Evolutionary conservation across 1,140 invertebrate species (phyloP).

Genomic region (Drosophila repleta): DNA sequence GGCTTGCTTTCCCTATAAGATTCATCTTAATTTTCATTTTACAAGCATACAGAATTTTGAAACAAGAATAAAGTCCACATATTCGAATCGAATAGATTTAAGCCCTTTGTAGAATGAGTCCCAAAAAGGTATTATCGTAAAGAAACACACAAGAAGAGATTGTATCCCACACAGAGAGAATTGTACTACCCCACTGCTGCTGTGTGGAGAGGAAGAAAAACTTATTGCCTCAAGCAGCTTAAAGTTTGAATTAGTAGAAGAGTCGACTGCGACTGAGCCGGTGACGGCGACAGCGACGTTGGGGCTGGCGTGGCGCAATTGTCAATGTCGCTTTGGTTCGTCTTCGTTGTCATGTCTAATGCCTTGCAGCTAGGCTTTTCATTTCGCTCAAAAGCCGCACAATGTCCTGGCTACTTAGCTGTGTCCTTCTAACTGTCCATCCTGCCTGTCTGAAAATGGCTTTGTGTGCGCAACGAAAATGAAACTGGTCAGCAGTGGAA

Average conservation of each 20-base stretch:
- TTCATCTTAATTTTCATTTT: too few species aligned
- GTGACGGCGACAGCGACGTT: slow-evolving; percentile 3
- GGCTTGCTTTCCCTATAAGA: too few species aligned
- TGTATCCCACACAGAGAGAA: too few species aligned
- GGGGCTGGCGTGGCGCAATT: slow-evolving; percentile 30
- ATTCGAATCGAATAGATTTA: too few species aligned
- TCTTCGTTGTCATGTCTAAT: slow-evolving; percentile 65
- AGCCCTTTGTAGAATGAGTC: too few species aligned
- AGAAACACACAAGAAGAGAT: too few species aligned
- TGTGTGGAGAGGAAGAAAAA: slow-evolving; percentile 12
- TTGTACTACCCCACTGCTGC: not conserved
- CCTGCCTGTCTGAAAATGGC: slow-evolving; percentile 15
- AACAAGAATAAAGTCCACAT: too few species aligned
- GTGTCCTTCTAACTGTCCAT: slow-evolving; percentile 20
- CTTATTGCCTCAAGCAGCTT: slow-evolving; percentile 57
- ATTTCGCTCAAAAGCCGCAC: slow-evolving; percentile 45
- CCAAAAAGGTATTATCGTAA: too few species aligned
- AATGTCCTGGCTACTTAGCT: slow-evolving; percentile 65
- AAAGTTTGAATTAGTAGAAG: slow-evolving; percentile 53
- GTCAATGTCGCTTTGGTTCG: slow-evolving; percentile 48
- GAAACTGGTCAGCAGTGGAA: slow-evolving; percentile 61
- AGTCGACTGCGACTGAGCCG: slow-evolving; percentile 5
- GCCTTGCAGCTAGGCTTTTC: slow-evolving; percentile 68
- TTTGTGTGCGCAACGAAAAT: slow-evolving; percentile 40
- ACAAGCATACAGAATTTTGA: too few species aligned